phyloP scores from a whole-genome alignment of 2,797 vertebrate genomes.

The Danio tinwini region DNA sequence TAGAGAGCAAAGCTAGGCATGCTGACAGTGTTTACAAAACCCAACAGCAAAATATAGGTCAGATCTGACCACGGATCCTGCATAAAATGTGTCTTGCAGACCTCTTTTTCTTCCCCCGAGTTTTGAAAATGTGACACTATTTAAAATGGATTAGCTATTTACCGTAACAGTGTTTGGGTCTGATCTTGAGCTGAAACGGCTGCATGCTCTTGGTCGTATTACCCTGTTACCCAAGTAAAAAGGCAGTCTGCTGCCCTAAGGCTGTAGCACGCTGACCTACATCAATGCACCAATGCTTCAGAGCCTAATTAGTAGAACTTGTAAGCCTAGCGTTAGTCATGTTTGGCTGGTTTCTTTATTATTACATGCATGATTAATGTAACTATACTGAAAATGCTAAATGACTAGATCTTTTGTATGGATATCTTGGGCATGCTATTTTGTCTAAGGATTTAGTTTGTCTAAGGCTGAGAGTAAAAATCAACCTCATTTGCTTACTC shows the following conservation, averaged over 20 bases:
- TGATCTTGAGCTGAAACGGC: conserved; percentile 7
- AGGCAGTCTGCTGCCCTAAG: conserved; percentile 17
- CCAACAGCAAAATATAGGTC: conserved; percentile 37
- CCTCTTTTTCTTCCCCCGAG: conserved; percentile 8
- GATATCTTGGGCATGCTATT: conserved; percentile 22
- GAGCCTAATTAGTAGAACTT: conserved; percentile 37
- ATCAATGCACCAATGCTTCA: conserved; percentile 29
- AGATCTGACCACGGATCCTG: conserved; percentile 23
- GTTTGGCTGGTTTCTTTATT: conserved; percentile 26
- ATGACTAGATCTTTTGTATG: conserved; percentile 56
- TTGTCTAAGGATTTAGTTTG: neutral
- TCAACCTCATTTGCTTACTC: neutral
- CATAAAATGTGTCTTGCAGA: conserved; percentile 16
- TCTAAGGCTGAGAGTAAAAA: conserved; percentile 36
- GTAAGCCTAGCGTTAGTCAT: conserved; percentile 15
- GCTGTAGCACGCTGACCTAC: conserved; percentile 28
- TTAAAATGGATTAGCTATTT: conserved; percentile 34
- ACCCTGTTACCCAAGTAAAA: conserved; percentile 29
- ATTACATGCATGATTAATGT: conserved; percentile 28
- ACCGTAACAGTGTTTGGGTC: conserved; percentile 17
- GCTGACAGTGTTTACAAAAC: neutral
- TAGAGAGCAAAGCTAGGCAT: conserved; percentile 18
- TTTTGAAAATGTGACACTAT: conserved; percentile 33
- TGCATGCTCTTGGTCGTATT: conserved; percentile 7
- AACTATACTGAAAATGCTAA: conserved; percentile 32